Evolutionary conservation across 2,797 vertebrate genomes (phyloP).

Genomic region (Balearica regulorum): DNA sequence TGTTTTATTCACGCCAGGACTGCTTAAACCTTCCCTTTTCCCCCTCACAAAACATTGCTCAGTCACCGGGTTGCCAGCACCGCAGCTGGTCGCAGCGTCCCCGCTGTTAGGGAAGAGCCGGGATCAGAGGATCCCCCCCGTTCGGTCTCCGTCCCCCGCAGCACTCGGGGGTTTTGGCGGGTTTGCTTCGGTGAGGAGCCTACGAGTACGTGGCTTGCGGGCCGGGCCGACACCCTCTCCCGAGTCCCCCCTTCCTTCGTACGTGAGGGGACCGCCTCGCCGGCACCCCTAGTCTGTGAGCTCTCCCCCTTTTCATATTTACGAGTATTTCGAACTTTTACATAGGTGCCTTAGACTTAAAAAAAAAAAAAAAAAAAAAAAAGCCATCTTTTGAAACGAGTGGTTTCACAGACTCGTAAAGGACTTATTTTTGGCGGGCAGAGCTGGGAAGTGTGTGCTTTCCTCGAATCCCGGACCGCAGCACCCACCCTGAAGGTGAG

Average conservation of each 20-base stretch:
- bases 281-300: neutral
- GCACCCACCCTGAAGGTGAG: neutral
- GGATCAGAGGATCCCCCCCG: neutral
- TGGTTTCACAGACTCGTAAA: neutral
- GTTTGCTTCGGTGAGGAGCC: neutral
- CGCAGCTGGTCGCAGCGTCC: neutral
- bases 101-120: neutral
- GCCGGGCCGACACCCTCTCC: neutral
- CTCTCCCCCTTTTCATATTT: neutral
- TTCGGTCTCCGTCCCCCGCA: accelerated
- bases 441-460: neutral
- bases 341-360: neutral
- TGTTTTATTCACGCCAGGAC: neutral
- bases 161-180: accelerated
- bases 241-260: neutral
- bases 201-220: neutral
- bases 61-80: neutral
- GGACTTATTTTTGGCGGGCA: neutral
- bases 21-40: neutral
- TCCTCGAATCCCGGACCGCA: accelerated
- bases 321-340: neutral
- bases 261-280: neutral
- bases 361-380: no score
- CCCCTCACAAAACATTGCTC: neutral
- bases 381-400: accelerated